A percentile compares a stretch with the other conserved stretches of the same genome.
phyloP scores from a whole-genome alignment of 2,113 vertebrate genomes.

The Psettodes erumei region DNA sequence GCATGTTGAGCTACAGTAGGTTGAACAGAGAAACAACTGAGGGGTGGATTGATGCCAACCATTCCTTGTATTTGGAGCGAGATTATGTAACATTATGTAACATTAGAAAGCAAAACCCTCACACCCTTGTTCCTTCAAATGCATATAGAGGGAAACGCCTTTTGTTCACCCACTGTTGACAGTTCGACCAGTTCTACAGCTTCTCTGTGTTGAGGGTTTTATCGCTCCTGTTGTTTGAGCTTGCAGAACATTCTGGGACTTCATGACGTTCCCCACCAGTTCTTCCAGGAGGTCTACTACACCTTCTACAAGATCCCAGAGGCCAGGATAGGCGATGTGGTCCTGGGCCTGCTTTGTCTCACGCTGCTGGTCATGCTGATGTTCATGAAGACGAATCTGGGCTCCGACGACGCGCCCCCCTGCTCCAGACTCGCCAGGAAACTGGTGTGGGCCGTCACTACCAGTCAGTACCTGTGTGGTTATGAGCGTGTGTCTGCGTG shows the following conservation, averaged over 20 bases:
- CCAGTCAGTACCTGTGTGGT: conserved; percentile 82
- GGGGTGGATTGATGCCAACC: not conserved
- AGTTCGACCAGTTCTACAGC: not conserved
- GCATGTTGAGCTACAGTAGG: not conserved
- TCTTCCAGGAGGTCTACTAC: conserved; percentile 91
- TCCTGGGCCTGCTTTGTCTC: conserved; percentile 88
- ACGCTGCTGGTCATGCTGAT: conserved; percentile 79
- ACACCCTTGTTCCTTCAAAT: no score
- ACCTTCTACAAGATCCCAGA: conserved; percentile 86
- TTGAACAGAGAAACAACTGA: not conserved
- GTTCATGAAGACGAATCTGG: conserved; percentile 84
- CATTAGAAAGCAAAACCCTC: no score
- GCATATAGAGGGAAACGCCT: no score
- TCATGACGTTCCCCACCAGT: conserved; percentile 86
- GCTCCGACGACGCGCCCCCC: not conserved
- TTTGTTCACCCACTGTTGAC: not conserved
- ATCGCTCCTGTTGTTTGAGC: not conserved
- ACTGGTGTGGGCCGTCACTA: conserved; percentile 86
- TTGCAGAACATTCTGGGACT: conserved; percentile 93
- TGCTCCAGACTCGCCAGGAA: conserved; percentile 72
- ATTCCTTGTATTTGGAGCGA: not conserved
- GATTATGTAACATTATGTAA: no score
- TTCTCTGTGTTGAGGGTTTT: not conserved
- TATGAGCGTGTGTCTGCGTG: not conserved
- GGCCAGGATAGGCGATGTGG: conserved; percentile 86